Evolutionary conservation across 92 coral and sea anemone genomes (phyloP).

Genomic region (Actinernus sp.): DNA sequence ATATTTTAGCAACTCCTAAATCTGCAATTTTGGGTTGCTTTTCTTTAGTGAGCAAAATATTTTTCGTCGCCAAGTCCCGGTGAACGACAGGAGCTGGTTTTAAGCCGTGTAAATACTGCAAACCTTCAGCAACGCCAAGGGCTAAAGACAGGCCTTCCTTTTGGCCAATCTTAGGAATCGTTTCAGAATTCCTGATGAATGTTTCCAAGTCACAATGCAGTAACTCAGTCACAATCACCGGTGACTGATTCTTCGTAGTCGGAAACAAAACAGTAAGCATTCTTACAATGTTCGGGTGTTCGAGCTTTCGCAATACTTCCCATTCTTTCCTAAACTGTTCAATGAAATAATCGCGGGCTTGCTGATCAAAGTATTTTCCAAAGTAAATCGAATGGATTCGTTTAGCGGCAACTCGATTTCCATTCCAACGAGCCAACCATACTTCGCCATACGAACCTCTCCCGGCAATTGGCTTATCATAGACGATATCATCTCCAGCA

Average conservation of each 20-base stretch:
- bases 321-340: constrained; percentile 69
- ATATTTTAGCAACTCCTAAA: constrained; percentile 77
- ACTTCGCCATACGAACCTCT: constrained; percentile 83
- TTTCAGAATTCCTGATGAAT: constrained; percentile 48
- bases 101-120: constrained; percentile 69
- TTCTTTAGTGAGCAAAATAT: constrained; percentile 55
- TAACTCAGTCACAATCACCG: constrained; percentile 76
- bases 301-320: constrained; percentile 46
- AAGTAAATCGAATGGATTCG: constrained; percentile 60
- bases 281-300: constrained; percentile 79
- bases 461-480: constrained; percentile 51
- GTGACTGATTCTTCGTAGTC: constrained; percentile 40
- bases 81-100: constrained; percentile 62
- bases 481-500: too few relatives aligned
- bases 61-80: constrained; percentile 82
- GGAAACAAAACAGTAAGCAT: constrained; percentile 71
- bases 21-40: constrained; percentile 82
- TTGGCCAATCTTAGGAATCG: constrained; percentile 58
- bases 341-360: constrained; percentile 35
- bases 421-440: constrained; percentile 70
- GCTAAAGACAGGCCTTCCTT: constrained; percentile 43
- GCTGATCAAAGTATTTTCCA: constrained; percentile 40
- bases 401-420: constrained; percentile 72
- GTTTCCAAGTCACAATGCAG: constrained; percentile 68
- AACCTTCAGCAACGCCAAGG: constrained; percentile 67